Conservation (phyloP, 2,797 vertebrate genomes). For the Schizopygopsis malacanthus region DNA sequence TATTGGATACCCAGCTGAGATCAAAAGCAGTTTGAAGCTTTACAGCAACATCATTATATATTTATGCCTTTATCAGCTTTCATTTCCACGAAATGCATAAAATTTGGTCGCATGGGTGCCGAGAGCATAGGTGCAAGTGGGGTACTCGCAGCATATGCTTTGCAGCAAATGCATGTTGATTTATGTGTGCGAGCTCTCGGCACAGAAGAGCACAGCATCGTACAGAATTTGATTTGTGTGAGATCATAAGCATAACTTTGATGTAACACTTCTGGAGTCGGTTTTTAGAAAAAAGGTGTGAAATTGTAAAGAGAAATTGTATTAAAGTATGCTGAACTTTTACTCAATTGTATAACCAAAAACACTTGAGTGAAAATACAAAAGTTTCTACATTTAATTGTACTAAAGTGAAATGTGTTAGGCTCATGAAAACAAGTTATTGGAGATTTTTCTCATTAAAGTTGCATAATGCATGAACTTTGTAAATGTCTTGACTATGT, state of each 20-base stretch:
- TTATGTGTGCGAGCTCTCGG: neutral
- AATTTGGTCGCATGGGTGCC: constrained; percentile 9
- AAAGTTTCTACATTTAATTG: neutral
- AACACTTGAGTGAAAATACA: neutral
- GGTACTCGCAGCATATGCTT: constrained; percentile 5
- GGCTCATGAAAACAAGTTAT: neutral
- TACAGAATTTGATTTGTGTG: neutral
- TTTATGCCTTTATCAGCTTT: constrained; percentile 56
- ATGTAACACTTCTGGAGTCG: neutral
- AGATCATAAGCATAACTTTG: constrained; percentile 29
- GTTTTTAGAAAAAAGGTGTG: neutral
- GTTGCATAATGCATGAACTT: neutral
- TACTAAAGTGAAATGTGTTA: neutral
- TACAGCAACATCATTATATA: constrained; percentile 59
- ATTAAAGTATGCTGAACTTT: neutral
- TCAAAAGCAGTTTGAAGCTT: constrained; percentile 67
- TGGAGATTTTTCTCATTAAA: neutral
- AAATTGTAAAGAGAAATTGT: neutral
- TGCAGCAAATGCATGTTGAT: constrained; percentile 16
- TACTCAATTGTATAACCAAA: neutral
- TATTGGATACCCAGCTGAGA: constrained; percentile 63
- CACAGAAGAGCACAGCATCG: neutral
- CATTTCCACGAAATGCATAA: constrained; percentile 36
- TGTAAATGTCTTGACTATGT: neutral
- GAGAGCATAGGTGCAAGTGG: constrained; percentile 12